Percentiles rank a stretch among this genome's conserved stretches.
Conservation (phyloP, 2,113 vertebrate species). For the Mesoclemmys tuberculata region DNA sequence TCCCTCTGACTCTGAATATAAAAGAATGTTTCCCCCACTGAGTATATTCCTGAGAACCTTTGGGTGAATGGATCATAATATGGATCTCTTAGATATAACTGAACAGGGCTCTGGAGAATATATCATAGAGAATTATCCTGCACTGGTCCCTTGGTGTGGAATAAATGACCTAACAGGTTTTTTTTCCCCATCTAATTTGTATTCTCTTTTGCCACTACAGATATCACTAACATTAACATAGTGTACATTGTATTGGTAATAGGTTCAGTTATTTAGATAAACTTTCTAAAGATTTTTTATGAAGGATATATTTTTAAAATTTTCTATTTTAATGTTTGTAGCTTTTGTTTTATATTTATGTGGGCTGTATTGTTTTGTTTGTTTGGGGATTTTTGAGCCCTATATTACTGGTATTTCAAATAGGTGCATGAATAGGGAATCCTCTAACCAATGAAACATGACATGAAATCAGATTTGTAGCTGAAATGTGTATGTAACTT, state of each 20-base stretch:
- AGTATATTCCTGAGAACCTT: neutral
- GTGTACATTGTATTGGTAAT: neutral
- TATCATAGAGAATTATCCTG: neutral
- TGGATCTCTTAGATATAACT: neutral
- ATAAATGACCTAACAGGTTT: neutral
- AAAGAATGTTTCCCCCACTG: accelerated
- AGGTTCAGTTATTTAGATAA: neutral
- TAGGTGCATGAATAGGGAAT: neutral
- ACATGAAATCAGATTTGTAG: neutral
- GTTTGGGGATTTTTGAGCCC: neutral
- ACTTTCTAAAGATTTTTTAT: neutral
- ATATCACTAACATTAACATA: neutral
- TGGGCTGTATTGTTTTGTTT: neutral
- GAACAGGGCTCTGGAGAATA: neutral
- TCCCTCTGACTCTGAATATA: neutral
- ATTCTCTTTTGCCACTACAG: neutral
- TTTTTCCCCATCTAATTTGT: neutral
- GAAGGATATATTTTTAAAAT: neutral
- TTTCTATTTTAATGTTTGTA: neutral
- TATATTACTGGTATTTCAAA: neutral
- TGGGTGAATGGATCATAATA: neutral
- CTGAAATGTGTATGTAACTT: neutral
- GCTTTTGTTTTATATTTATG: neutral
- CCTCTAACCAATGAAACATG: neutral
- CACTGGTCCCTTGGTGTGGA: neutral